Evolutionary conservation across 1,140 invertebrate species (phyloP).

Genomic region (Leptinotarsa defecta): DNA sequence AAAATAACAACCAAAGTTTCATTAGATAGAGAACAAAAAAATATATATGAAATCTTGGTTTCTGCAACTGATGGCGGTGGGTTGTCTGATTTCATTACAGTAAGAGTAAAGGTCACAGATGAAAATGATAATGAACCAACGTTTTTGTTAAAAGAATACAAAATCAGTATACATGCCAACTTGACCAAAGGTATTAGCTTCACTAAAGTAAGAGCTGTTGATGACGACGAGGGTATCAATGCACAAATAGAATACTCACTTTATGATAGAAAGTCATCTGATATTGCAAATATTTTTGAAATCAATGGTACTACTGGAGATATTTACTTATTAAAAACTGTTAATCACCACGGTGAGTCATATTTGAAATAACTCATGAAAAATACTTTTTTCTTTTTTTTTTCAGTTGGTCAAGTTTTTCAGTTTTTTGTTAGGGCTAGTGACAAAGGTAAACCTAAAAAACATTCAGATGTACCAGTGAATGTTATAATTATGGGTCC

Average conservation of each 20-base stretch:
- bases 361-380: not conserved
- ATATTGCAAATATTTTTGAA: conserved; percentile 64
- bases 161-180: conserved; percentile 66
- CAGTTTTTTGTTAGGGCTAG: conserved; percentile 88
- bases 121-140: conserved; percentile 86
- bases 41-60: conserved; percentile 78
- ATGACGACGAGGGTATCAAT: conserved; percentile 67
- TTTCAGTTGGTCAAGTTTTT: conserved; percentile 76
- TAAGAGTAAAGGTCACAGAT: conserved; percentile 80
- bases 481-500: conserved; percentile 76
- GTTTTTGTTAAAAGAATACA: conserved; percentile 81
- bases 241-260: conserved; percentile 70
- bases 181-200: conserved; percentile 33
- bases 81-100: conserved; percentile 75
- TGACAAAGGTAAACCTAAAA: conserved; percentile 72
- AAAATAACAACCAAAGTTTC: conserved; percentile 75
- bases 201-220: conserved; percentile 63
- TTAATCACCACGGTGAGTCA: conserved; percentile 27
- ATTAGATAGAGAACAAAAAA: conserved; percentile 78
- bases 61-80: conserved; percentile 87
- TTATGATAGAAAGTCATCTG: conserved; percentile 65
- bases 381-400: not conserved
- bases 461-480: conserved; percentile 79
- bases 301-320: conserved; percentile 69
- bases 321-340: conserved; percentile 51